Conservation (phyloP, 2,888 invertebrate species). For the Conops quadrifasciatus region DNA sequence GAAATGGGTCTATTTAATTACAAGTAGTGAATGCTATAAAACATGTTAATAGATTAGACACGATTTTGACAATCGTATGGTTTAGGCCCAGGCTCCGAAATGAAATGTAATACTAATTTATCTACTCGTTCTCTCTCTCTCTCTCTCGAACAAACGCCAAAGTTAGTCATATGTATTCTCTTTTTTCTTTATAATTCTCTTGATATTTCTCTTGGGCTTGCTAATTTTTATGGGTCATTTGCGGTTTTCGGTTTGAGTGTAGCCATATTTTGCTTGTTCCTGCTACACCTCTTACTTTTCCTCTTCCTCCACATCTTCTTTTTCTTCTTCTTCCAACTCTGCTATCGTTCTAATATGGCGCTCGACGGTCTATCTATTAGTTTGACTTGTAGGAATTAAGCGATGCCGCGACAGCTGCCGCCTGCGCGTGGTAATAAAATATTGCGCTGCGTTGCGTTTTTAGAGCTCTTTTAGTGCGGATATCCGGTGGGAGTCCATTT, state of each 20-base stretch:
- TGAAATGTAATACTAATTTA: not conserved
- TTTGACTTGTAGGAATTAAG: not conserved
- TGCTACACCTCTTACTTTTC: not conserved
- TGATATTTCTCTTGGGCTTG: not conserved
- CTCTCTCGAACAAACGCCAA: not conserved
- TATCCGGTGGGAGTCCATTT: conserved; percentile 31
- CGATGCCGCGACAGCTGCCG: not conserved
- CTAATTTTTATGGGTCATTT: conserved; percentile 11
- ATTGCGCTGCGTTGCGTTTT: conserved; percentile 3
- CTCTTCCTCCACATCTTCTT: not conserved
- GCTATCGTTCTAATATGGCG: conserved; percentile 2
- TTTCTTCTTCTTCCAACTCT: not conserved
- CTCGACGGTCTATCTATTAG: not conserved
- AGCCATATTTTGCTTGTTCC: not conserved
- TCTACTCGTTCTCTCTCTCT: not conserved
- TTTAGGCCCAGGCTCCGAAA: not conserved
- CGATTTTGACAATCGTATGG: not conserved
- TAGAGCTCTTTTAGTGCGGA: conserved; percentile 19
- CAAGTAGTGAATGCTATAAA: not conserved
- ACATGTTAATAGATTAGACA: not conserved
- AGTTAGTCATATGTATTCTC: too few relatives aligned
- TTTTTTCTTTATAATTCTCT: too few relatives aligned
- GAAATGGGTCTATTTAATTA: too few relatives aligned
- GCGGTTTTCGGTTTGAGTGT: not conserved
- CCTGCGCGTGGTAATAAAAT: conserved; percentile 12